Evolutionary conservation across 2,888 invertebrate species (phyloP), one percentile per base, ranked within the genome.

Genomic region (Listrodromus nycthemerus): DNA sequence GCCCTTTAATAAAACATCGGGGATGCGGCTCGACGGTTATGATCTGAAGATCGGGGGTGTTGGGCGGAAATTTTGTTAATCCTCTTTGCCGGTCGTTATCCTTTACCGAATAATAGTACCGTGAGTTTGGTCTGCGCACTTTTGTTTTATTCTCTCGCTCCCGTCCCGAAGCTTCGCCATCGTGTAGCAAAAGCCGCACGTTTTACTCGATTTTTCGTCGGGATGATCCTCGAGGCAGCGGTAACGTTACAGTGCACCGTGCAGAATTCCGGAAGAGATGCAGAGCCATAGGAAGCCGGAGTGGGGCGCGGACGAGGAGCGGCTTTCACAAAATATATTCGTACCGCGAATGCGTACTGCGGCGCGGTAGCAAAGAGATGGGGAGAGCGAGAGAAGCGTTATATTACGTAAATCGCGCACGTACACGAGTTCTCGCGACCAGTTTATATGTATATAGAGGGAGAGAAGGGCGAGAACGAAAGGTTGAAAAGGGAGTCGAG

Each of bases 41-140:
- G 16, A 24, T 45, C 50, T 33, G 48, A 58, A 41, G 21, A 77
- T 77, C 73, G 73, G 71, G 71, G 63, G 48, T 69, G 82, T 78
- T 24, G 74, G 33, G 13, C 3, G 1, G 27, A 69, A 82, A 82
- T 74, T 74, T 78, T 69, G 78, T 74, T 78, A 79, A 82, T 82
- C 74, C 82, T 61, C 78, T 82, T 82, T 79, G 69, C 78, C 78
- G 78, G 80, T 80, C 76, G 66, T 77, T 80, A 80, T 83, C 75
- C 84, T 69, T 71, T 48, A 66, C 63, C 67, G 58, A 65, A 45
- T 37, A 70, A 27, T 24, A 4, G 58, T 70, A 70, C 73, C 82
- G 67, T 81, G 55, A 33, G 55, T 30, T 75, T 83, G 82, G 58
- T 77, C 88, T 89, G 76, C 86, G 88, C 91, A 82, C 85, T 91